These are phyloP conservation scores for Trachops cirrhosus DNA, from an alignment of 2,797 vertebrate species.

Conservation along the genomic window DNA sequence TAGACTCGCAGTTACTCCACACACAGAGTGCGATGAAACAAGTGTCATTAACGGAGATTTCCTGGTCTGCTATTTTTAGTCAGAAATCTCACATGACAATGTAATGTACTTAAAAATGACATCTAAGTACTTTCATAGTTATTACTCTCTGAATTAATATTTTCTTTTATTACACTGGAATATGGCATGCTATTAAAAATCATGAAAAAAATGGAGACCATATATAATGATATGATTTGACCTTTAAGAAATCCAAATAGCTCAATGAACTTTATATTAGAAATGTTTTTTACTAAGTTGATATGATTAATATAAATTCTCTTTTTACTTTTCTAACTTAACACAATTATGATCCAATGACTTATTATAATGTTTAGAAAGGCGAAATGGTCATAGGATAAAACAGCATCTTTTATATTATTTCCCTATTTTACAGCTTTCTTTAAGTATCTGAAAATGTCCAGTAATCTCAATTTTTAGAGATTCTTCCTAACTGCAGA, in stretches of 20 bases:
- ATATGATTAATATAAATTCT: neutral
- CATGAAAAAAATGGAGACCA: neutral
- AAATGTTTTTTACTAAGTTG: neutral
- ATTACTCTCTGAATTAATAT: neutral
- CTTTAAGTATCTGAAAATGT: neutral
- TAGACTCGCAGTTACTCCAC: neutral
- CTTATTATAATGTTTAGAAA: neutral
- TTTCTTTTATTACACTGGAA: neutral
- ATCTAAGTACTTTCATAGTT: neutral
- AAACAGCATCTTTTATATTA: neutral
- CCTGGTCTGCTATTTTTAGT: neutral
- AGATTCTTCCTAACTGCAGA: neutral
- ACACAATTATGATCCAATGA: neutral
- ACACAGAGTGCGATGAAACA: neutral
- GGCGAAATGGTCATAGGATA: neutral
- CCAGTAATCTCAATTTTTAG: neutral
- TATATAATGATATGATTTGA: neutral
- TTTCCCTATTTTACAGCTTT: neutral
- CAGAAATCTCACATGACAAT: neutral
- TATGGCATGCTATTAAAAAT: neutral
- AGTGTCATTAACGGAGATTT: neutral
- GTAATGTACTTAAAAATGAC: neutral
- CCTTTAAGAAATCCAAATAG: constrained; percentile 10
- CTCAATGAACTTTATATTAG: neutral
- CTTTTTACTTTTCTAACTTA: neutral